Evolutionary conservation across 2,888 invertebrate species (phyloP).

Genomic region (Heliconius erato): DNA sequence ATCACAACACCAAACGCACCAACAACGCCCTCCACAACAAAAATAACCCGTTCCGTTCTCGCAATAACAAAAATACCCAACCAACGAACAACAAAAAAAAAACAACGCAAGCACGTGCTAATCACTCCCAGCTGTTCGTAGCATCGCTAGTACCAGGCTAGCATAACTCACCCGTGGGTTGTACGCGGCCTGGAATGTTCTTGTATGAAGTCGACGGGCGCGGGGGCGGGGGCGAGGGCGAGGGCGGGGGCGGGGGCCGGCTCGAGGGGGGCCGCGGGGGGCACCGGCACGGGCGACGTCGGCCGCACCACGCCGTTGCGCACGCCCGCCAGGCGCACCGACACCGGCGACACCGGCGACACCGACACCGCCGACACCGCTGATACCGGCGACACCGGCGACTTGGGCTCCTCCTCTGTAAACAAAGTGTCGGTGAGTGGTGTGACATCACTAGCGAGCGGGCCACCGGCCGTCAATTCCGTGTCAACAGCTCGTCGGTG

Average conservation of each 20-base stretch:
- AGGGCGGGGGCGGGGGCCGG: slow-evolving; percentile 54
- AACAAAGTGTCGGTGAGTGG: slow-evolving; percentile 65
- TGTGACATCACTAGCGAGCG: slow-evolving; percentile 30
- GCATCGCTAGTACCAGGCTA: slow-evolving; percentile 73
- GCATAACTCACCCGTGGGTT: slow-evolving; percentile 80
- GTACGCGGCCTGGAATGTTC: slow-evolving; percentile 85
- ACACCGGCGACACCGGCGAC: slow-evolving; percentile 63
- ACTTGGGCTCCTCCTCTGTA: slow-evolving; percentile 83
- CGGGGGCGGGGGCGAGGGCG: slow-evolving; percentile 60
- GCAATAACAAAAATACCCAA: slow-evolving; percentile 1
- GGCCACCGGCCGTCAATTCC: slow-evolving; percentile 66
- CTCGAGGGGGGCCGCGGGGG: slow-evolving; percentile 54
- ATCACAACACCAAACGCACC: neutral
- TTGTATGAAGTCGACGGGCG: slow-evolving; percentile 80
- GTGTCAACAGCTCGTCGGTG: slow-evolving; percentile 81
- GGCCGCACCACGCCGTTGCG: slow-evolving; percentile 71
- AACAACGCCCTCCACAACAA: neutral
- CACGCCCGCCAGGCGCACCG: slow-evolving; percentile 76
- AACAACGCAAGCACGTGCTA: slow-evolving; percentile 17
- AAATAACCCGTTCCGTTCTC: neutral
- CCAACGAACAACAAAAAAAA: slow-evolving; percentile 14
- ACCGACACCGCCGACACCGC: slow-evolving; percentile 61
- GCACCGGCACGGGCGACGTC: slow-evolving; percentile 50
- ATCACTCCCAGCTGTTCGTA: slow-evolving; percentile 72
- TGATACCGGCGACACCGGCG: slow-evolving; percentile 77